These are phyloP conservation scores for Hylaeus volcanicus DNA, from an alignment of 1,140 invertebrate species.

Conservation along the genomic window DNA sequence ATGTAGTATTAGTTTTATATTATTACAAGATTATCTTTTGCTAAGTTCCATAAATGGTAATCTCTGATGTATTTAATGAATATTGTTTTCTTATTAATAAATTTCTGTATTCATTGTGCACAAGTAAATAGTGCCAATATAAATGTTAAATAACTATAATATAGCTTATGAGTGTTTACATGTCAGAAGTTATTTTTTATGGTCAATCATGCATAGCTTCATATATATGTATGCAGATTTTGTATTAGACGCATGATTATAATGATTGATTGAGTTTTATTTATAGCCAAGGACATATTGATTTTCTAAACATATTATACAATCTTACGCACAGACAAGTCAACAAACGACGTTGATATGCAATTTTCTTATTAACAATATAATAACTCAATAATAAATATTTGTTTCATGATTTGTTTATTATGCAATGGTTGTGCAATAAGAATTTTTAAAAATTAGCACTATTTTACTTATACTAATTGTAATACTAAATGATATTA, in stretches of 20 bases:
- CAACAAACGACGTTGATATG: not conserved
- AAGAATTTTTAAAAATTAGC: constrained; percentile 14
- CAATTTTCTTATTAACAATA: constrained; percentile 35
- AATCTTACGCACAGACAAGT: not conserved
- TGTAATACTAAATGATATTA: constrained; percentile 23
- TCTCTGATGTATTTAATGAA: not conserved
- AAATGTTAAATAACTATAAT: constrained; percentile 32
- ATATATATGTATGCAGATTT: constrained; percentile 25
- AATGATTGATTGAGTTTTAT: constrained; percentile 35
- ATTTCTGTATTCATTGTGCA: constrained; percentile 38
- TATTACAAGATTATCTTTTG: constrained; percentile 46
- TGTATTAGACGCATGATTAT: constrained; percentile 21
- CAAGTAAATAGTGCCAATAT: constrained; percentile 52
- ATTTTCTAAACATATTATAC: constrained; percentile 37
- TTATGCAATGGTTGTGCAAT: constrained; percentile 36
- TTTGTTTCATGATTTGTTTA: constrained; percentile 21
- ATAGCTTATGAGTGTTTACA: constrained; percentile 5
- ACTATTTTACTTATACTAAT: constrained; percentile 24
- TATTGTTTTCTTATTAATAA: constrained; percentile 7
- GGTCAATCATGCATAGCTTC: constrained; percentile 18
- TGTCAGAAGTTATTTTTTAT: constrained; percentile 24
- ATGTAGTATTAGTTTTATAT: constrained; percentile 29
- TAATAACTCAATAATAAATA: constrained; percentile 5
- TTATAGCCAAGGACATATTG: constrained; percentile 41
- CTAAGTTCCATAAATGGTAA: constrained; percentile 48